Percentiles rank a stretch among this genome's conserved stretches.
Evolutionary conservation across 2,797 vertebrate genomes (phyloP).

Genomic region (Hippopotamyrus pictus): DNA sequence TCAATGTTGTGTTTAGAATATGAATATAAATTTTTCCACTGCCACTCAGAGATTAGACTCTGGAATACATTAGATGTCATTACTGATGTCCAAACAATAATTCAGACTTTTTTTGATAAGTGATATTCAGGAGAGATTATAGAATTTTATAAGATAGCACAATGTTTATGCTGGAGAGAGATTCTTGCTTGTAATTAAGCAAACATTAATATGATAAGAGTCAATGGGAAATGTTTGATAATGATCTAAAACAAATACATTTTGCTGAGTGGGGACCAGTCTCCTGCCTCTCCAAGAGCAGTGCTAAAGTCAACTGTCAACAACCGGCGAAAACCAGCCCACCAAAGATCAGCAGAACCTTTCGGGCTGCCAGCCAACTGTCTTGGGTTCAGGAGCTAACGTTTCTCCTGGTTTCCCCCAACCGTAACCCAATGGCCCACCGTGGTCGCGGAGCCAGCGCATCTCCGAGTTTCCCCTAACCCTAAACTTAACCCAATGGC

Average conservation of each 20-base stretch:
- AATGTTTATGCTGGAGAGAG: not conserved
- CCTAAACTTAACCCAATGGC: not conserved
- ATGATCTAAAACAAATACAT: not conserved
- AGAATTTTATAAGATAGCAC: not conserved
- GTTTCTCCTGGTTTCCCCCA: not conserved
- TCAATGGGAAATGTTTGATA: not conserved
- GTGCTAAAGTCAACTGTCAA: not conserved
- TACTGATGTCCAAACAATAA: not conserved
- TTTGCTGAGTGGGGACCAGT: not conserved
- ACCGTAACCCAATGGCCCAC: not conserved
- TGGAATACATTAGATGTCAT: not conserved
- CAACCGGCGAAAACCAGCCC: not conserved
- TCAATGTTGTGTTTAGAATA: conserved; percentile 3
- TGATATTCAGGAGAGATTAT: not conserved
- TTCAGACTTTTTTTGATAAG: not conserved
- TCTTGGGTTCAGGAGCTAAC: not conserved
- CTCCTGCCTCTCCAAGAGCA: not conserved
- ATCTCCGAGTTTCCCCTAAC: not conserved
- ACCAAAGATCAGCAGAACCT: not conserved
- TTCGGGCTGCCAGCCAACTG: not conserved
- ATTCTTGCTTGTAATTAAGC: not conserved
- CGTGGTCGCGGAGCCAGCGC: not conserved
- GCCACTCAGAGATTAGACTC: not conserved
- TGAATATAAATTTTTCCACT: not conserved
- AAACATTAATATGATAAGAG: not conserved